Evolutionary conservation across 2,888 invertebrate species (phyloP).

Genomic region (Petrophora chlorosata): DNA sequence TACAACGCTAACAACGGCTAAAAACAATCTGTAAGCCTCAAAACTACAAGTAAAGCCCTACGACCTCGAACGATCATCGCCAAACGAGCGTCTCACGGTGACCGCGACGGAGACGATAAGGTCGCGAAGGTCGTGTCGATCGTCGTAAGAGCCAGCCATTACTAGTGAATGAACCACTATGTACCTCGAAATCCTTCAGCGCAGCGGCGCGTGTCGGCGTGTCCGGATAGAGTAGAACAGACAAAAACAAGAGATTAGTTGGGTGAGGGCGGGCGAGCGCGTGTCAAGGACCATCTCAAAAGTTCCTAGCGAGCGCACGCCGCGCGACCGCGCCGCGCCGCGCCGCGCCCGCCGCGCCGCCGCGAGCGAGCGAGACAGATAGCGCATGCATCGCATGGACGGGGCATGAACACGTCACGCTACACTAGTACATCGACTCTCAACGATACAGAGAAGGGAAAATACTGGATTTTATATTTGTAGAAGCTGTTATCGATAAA

Average conservation of each 20-base stretch:
- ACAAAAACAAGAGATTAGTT: constrained; percentile 87
- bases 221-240: constrained; percentile 88
- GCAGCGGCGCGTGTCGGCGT: constrained; percentile 87
- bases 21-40: constrained; percentile 84
- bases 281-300: constrained; percentile 96
- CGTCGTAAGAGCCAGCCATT: constrained; percentile 79
- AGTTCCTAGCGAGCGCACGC: constrained; percentile 85
- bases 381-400: constrained; percentile 44
- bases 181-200: constrained; percentile 94
- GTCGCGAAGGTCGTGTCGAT: constrained; percentile 69
- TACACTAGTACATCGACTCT: constrained; percentile 78
- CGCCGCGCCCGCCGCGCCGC: constrained; percentile 28
- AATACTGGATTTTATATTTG: constrained; percentile 48
- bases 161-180: constrained; percentile 82
- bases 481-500: constrained; percentile 65
- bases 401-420: constrained; percentile 37
- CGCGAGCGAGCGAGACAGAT: constrained; percentile 17
- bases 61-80: constrained; percentile 81
- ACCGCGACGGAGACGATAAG: constrained; percentile 69
- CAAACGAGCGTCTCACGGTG: constrained; percentile 66
- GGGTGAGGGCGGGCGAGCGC: constrained; percentile 79
- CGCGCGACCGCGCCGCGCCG: constrained; percentile 31
- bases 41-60: constrained; percentile 85
- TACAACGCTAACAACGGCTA: constrained; percentile 84
- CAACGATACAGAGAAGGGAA: constrained; percentile 65